phyloP scores from a whole-genome alignment of 2,797 vertebrate species.

The Danio kyathit region DNA sequence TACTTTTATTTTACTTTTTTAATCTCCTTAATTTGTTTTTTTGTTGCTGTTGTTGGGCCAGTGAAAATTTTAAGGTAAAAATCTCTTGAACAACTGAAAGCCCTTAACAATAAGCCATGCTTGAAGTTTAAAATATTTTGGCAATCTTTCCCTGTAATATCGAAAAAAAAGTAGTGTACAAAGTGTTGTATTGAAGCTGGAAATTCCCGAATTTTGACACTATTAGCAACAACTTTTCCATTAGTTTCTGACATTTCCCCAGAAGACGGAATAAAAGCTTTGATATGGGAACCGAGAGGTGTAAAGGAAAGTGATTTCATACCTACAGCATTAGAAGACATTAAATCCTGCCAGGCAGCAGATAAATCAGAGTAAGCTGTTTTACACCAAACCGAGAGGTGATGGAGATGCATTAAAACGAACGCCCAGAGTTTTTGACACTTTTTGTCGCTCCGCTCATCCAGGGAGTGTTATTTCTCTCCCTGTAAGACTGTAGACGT shows the following conservation, averaged over 20 bases:
- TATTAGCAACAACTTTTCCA: constrained; percentile 34
- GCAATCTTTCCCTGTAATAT: no score
- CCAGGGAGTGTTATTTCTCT: constrained; percentile 43
- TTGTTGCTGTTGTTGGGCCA: no score
- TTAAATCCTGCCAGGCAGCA: constrained; percentile 45
- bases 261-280: constrained; percentile 15
- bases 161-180: no score
- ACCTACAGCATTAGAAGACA: constrained; percentile 45
- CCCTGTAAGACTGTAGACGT: constrained; percentile 73
- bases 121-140: no score
- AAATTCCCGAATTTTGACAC: no score
- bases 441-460: constrained; percentile 24
- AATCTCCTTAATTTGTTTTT: no score
- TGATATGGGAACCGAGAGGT: constrained; percentile 25
- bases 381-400: constrained; percentile 38
- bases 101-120: no score
- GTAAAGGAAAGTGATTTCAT: constrained; percentile 43
- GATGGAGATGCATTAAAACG: constrained; percentile 50
- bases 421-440: constrained; percentile 40
- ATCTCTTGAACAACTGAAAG: no score
- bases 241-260: constrained; percentile 26
- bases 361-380: constrained; percentile 49
- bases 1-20: no score
- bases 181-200: no score
- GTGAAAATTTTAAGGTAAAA: no score